Evolutionary conservation across 2,888 invertebrate species (phyloP), one percentile per base, ranked within the genome.

Genomic region (Calameuta filiformis): DNA sequence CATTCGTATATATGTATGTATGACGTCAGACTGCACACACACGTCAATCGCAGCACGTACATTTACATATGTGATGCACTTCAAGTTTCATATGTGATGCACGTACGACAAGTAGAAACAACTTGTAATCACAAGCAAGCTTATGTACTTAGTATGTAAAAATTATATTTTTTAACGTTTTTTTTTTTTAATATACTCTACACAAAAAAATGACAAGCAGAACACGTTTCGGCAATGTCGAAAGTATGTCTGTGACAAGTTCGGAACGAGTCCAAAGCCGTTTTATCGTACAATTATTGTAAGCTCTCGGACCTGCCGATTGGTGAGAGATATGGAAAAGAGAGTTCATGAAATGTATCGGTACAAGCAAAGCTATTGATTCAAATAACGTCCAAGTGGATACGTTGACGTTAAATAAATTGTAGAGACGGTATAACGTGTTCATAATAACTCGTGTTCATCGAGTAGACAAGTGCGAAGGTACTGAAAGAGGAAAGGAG

Each of bases 21-120:
- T 40, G 35, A 80, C 83, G 84, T 84, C 81, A 82, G 82, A 81
- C 23, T 23, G 56, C 23, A 23, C 56, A 56, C 23, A 56, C 40
- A 9, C 9, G 23, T 9, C 0, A 23, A 56, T 56, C 2, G 15
- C 56, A 15, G 23, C 6, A 56, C 6, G 23, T 23, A 56, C 23
- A 56, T 56, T 56, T 56, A 23, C 23, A 56, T 56, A 56, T 23
- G 9, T n/a, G n/a, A n/a, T n/a, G n/a, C n/a, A n/a, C 56, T 56
- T 56, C 56, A 56, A 56, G 23, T 6, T 56, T 56, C 56, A 23
- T 56, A 23, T 9, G 23, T 56, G 23, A 56, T 56, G 23, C 56
- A 56, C 23, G 56, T 23, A 23, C 23, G 56, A 56, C 23, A 56
- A 56, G 23, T 2, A 56, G 6, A 56, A 56, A 56, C 56, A 9